phyloP scores from a whole-genome alignment of 2,888 invertebrate species.

The Brachycybe producta region DNA sequence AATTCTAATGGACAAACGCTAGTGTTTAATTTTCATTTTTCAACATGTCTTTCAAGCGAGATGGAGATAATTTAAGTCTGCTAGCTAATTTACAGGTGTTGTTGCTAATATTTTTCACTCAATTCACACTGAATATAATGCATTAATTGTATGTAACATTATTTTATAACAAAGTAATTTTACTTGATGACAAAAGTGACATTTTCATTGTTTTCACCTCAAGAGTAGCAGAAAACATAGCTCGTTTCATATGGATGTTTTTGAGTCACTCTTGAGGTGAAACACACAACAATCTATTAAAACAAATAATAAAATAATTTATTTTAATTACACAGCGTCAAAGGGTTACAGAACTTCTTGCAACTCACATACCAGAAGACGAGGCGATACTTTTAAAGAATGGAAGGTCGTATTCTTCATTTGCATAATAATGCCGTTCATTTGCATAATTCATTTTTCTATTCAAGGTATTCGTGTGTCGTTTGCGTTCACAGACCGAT shows the following conservation, averaged over 20 bases:
- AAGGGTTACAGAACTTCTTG: conserved; percentile 16
- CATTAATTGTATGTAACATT: too few relatives aligned
- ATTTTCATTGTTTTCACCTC: neutral
- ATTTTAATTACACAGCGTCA: conserved; percentile 6
- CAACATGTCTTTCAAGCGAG: conserved; percentile 20
- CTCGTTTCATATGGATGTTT: too few relatives aligned
- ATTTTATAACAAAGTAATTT: too few relatives aligned
- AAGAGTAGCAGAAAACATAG: too few relatives aligned
- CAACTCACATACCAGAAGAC: conserved; percentile 18
- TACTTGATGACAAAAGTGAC: too few relatives aligned
- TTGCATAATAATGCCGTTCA: neutral
- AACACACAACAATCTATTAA: too few relatives aligned
- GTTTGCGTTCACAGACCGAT: conserved; percentile 16
- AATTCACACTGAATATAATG: neutral
- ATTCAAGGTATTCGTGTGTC: conserved; percentile 16
- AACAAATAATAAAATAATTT: too few relatives aligned
- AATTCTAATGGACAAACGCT: too few relatives aligned
- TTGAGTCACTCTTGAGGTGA: too few relatives aligned
- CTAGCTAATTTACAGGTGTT: conserved; percentile 17
- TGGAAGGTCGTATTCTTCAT: conserved; percentile 12
- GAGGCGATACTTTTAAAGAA: conserved; percentile 19
- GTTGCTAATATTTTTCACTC: too few relatives aligned
- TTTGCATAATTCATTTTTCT: neutral
- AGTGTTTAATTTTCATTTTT: too few relatives aligned
- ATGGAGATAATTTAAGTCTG: conserved; percentile 17